Evolutionary conservation across 2,113 vertebrate species (phyloP).

Genomic region (Emydura subglobosa): DNA sequence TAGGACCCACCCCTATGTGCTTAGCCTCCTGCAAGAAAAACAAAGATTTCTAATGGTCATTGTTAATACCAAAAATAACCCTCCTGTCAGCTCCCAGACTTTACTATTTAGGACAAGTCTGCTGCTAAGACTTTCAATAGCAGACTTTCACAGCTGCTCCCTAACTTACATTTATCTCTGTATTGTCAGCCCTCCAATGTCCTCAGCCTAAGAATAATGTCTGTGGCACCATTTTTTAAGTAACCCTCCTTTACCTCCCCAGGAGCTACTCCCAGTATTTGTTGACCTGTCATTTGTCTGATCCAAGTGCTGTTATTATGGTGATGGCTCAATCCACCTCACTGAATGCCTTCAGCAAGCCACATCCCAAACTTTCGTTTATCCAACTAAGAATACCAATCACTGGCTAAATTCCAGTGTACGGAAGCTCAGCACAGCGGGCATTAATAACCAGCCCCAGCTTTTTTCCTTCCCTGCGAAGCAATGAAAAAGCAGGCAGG

Average conservation of each 20-base stretch:
- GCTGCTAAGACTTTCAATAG: neutral
- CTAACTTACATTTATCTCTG: conserved; percentile 27
- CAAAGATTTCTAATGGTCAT: neutral
- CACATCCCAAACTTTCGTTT: neutral
- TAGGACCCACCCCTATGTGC: neutral
- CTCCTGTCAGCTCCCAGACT: neutral
- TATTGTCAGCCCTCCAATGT: neutral
- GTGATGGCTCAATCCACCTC: neutral
- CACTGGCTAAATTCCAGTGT: neutral
- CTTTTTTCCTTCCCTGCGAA: conserved; percentile 14
- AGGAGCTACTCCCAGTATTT: conserved; percentile 22
- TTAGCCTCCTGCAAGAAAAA: neutral
- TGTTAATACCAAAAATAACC: neutral
- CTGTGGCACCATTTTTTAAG: neutral
- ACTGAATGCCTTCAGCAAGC: neutral
- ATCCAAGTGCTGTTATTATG: conserved; percentile 11
- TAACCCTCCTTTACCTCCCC: neutral
- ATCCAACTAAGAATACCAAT: neutral
- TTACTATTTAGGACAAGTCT: neutral
- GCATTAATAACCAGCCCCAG: conserved; percentile 64
- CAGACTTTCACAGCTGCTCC: neutral
- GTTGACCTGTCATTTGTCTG: neutral
- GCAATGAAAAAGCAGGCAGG: neutral
- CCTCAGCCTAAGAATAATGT: neutral
- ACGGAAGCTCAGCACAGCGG: conserved; percentile 46